Base-by-base conservation (phyloP, 1,140 invertebrate genomes). In the Temnothorax curvispinosus region DNA sequence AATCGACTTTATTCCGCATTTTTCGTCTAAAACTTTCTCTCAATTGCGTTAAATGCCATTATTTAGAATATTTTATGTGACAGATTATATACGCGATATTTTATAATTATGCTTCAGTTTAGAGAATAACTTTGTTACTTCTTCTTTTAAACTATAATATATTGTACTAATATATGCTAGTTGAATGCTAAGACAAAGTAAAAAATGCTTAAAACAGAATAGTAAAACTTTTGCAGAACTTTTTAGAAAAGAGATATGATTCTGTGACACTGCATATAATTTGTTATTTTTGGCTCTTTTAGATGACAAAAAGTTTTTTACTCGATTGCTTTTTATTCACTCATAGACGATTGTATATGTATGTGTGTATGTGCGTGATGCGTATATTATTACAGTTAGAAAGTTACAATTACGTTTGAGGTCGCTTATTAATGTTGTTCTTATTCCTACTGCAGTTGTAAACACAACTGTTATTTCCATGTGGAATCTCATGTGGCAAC, bases 381-480 rank as follows among this genome's bases (percentile, higher is more conserved):
- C 41, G 7, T 47, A 2, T 72, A 13, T 72, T 82, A 62, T 74
- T 84, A 75, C n/a, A 74, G 13, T 27, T 54, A 85, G 72, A 85
- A 85, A 85, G 47, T 65, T 65, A 85, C 35, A 18, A 27, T 41
- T 32, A 27, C 38, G 52, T n/a, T 52, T 47, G 13, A 54, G 18
- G 32, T 47, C n/a, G 15, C 50, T 27, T 52, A 77, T 77, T 85
- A 64, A 54, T 60, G n/a, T 77, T 85, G 52, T 77, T 56, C 58
- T 78, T 85, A 52, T 85, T 47, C 47, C 64, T 38, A 78, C 50
- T 65, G 11, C 47, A 54, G 32, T 21, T 85, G 47, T 65, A 65
- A 85, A 65, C 38, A 77, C 44, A 85, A 85, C 9, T n/a, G 47
- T 85, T 67, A 78, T 54, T 52, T 64, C 38, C 35, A 41, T 9